Base-by-base conservation (phyloP, 2,888 invertebrate genomes). In the Epiblema foenella region DNA sequence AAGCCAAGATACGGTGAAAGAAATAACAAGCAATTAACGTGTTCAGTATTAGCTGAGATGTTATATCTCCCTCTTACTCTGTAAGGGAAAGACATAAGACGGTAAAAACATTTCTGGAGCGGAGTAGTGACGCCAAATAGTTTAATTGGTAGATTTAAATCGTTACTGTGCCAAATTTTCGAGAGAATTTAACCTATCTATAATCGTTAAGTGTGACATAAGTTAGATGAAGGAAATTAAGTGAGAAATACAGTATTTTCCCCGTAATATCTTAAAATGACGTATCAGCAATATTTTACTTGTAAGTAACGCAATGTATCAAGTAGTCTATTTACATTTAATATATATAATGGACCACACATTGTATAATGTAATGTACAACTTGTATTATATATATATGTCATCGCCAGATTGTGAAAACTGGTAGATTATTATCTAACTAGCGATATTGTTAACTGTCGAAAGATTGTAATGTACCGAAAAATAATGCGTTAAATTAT, bases 171-270 rank as follows among this genome's bases (percentile, higher is more conserved):
- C 87, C 88, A 89, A 90, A 90, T 84, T 86, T 83, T 88, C 83
- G 89, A 90, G 86, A 89, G 89, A 90, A 90, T 90, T 91, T 91
- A 89, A 85, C 84, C 83, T 83, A 82, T 75, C 74, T 85, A 81
- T 79, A 75, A 72, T 71, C 65, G 65, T 70, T 75, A 76, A 74
- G 72, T 69, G 80, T 74, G 73, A 73, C 76, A 77, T 76, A 75
- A 73, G 75, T 73, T 75, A 73, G 67, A 51, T 59, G 52, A 66
- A 57, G 51, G 29, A 59, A 66, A 59, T 63, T 77, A 83, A 83
- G 80, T 81, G 78, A 82, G 80, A 84, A 75, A 79, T 76, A 76
- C 83, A 87, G 86, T 88, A 88, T 89, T 87, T 86, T 82, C 78
- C 80, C 78, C 73, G 75, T 78, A 78, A 79, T 79, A 82, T 83